A percentile compares a stretch with the other conserved stretches of the same genome.
These are phyloP conservation scores for Campoletis sonorensis DNA, from an alignment of 1,140 invertebrate species.

Conservation along the genomic window DNA sequence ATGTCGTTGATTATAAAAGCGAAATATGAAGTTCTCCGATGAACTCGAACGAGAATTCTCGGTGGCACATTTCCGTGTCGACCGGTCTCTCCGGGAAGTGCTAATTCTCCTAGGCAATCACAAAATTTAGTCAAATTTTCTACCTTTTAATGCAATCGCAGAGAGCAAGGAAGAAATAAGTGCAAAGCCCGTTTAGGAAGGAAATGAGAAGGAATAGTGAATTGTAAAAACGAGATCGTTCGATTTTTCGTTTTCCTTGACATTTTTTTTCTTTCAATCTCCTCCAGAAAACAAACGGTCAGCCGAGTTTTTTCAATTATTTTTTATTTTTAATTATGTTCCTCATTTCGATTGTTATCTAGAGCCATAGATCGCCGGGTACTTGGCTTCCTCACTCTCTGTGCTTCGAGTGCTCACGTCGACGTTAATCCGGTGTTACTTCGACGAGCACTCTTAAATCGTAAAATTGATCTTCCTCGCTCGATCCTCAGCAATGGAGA, in stretches of 20 bases:
- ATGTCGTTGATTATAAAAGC: slow-evolving; percentile 4
- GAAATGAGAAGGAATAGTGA: not conserved
- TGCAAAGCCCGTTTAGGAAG: not conserved
- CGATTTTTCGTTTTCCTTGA: not conserved
- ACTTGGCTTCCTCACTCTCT: slow-evolving; percentile 42
- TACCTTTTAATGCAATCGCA: slow-evolving; percentile 45
- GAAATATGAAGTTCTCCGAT: not conserved
- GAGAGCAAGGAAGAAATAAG: slow-evolving; percentile 23
- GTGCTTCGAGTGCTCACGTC: slow-evolving; percentile 64
- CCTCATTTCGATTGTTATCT: slow-evolving; percentile 38
- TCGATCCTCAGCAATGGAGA: slow-evolving; percentile 23
- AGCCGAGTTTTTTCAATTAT: not conserved
- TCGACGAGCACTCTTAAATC: slow-evolving; percentile 67
- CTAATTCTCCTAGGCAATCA: slow-evolving; percentile 63
- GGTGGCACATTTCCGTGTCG: slow-evolving; percentile 16
- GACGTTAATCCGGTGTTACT: slow-evolving; percentile 60
- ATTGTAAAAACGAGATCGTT: not conserved
- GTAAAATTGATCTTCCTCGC: slow-evolving; percentile 41
- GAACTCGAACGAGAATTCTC: slow-evolving; percentile 20
- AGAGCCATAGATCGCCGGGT: slow-evolving; percentile 22
- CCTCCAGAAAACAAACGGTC: too few species aligned
- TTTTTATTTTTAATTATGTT: not conserved
- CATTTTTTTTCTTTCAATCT: too few species aligned
- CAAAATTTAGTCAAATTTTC: slow-evolving; percentile 65
- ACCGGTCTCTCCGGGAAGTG: slow-evolving; percentile 55